Conservation (phyloP, 2,797 vertebrate genomes). For the Microctenopoma stevenorrisi region DNA sequence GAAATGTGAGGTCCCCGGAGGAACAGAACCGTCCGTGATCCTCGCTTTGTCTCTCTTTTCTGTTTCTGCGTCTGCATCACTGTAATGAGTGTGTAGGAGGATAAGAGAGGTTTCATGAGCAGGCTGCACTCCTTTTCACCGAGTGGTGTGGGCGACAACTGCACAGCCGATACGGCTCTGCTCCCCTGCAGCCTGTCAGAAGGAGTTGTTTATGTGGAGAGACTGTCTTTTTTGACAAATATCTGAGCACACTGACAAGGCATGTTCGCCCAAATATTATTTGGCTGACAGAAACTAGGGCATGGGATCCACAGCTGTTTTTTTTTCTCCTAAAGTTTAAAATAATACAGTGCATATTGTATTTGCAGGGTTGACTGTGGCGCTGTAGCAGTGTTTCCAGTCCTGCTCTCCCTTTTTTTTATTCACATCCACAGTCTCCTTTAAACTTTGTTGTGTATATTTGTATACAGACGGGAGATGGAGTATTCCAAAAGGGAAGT, state of each 20-base stretch:
- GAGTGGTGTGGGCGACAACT: conserved; percentile 60
- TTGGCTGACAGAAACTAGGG: conserved; percentile 67
- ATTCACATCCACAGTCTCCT: conserved; percentile 2
- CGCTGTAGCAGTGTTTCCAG: conserved; percentile 20
- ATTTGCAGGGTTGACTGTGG: conserved; percentile 38
- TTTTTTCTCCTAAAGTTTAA: conserved; percentile 38
- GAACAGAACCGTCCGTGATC: conserved; percentile 39
- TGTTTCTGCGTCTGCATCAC: conserved; percentile 29
- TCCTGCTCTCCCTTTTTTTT: conserved; percentile 16
- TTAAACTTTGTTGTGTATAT: conserved; percentile 17
- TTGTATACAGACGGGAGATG: conserved; percentile 55
- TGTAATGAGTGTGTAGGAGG: conserved; percentile 74
- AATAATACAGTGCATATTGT: conserved; percentile 42
- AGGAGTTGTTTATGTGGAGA: conserved; percentile 38
- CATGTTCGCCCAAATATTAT: conserved; percentile 48
- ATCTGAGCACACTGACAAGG: conserved; percentile 40
- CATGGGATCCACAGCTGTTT: conserved; percentile 35
- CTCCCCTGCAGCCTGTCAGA: conserved; percentile 66
- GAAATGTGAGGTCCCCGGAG: conserved; percentile 37
- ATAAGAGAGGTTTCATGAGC: conserved; percentile 65
- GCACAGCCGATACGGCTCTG: conserved; percentile 34
- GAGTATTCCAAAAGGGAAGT: conserved; percentile 66
- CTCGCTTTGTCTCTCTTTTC: conserved; percentile 44
- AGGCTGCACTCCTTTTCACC: conserved; percentile 48
- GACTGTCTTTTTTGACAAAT: conserved; percentile 21